Conservation (phyloP, 2,888 invertebrate species). For the Trichopria drosophilae region DNA sequence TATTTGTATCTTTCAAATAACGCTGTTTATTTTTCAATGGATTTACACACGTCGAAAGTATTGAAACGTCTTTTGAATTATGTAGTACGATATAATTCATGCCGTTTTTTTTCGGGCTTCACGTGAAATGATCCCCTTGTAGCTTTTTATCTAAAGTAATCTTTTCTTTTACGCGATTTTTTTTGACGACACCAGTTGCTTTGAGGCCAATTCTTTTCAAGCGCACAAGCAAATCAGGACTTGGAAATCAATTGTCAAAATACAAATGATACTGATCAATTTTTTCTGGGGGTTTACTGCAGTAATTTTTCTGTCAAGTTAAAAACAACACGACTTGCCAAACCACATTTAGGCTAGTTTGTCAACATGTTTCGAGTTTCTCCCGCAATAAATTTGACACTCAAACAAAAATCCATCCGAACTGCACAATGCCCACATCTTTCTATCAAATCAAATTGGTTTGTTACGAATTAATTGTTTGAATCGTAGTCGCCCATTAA, state of each 20-base stretch:
- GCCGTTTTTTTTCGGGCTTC: background rate
- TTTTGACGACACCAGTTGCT: background rate
- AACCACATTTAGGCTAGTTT: constrained; percentile 1
- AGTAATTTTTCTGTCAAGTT: background rate
- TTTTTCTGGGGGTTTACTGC: background rate
- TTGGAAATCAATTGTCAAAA: background rate
- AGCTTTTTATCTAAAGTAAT: background rate
- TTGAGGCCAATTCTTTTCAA: background rate
- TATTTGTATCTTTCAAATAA: no score
- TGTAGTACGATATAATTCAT: background rate
- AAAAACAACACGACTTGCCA: background rate
- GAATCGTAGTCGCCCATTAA: background rate
- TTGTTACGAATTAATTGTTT: constrained; percentile 3
- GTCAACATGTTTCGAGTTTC: background rate
- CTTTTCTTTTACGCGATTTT: background rate
- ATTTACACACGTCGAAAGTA: background rate
- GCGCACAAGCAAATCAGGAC: background rate
- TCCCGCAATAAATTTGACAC: constrained; percentile 3
- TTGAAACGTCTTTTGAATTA: constrained; percentile 1
- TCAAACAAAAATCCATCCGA: background rate
- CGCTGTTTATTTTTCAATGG: no score
- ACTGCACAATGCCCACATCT: constrained; percentile 1
- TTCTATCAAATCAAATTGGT: background rate
- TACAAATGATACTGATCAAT: background rate
- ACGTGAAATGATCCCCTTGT: background rate